These are phyloP conservation scores for Epinotia demarniana DNA, from an alignment of 2,888 invertebrate species.

Conservation along the genomic window DNA sequence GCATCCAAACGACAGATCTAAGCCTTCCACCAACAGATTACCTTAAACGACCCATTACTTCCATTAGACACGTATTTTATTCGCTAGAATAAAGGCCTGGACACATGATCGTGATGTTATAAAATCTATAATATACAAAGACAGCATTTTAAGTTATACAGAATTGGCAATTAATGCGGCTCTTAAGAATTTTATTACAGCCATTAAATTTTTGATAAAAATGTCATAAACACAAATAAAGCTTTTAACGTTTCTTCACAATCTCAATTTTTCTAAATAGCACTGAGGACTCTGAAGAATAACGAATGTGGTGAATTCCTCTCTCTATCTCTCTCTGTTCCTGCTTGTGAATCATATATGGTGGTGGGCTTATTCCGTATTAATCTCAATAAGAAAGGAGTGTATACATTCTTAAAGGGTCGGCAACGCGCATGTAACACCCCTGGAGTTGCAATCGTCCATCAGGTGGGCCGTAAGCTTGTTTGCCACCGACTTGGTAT, in stretches of 20 bases:
- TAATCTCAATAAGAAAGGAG: too few relatives aligned
- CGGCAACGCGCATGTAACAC: too few relatives aligned
- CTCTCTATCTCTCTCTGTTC: too few relatives aligned
- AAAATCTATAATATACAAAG: not conserved
- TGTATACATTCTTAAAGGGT: too few relatives aligned
- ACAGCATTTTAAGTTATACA: conserved; percentile 9
- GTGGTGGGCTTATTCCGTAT: too few relatives aligned
- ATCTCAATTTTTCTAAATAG: too few relatives aligned
- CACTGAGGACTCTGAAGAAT: too few relatives aligned
- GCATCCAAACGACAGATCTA: conserved; percentile 5
- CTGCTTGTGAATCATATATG: too few relatives aligned
- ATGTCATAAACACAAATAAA: not conserved
- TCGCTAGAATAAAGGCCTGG: conserved; percentile 33
- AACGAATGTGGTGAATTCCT: too few relatives aligned
- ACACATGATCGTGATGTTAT: conserved; percentile 10
- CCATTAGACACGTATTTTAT: conserved; percentile 44
- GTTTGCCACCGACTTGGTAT: too few relatives aligned
- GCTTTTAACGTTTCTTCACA: not conserved
- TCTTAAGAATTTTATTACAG: not conserved
- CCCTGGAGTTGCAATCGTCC: too few relatives aligned
- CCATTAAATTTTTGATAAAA: not conserved
- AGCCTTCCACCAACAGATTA: conserved; percentile 37
- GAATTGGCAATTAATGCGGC: not conserved
- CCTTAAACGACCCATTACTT: conserved; percentile 39
- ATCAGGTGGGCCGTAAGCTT: too few relatives aligned